A percentile compares a stretch with the other conserved stretches of the same genome.
phyloP scores from a whole-genome alignment of 2,888 invertebrate genomes.

The Coenonympha glycerion region DNA sequence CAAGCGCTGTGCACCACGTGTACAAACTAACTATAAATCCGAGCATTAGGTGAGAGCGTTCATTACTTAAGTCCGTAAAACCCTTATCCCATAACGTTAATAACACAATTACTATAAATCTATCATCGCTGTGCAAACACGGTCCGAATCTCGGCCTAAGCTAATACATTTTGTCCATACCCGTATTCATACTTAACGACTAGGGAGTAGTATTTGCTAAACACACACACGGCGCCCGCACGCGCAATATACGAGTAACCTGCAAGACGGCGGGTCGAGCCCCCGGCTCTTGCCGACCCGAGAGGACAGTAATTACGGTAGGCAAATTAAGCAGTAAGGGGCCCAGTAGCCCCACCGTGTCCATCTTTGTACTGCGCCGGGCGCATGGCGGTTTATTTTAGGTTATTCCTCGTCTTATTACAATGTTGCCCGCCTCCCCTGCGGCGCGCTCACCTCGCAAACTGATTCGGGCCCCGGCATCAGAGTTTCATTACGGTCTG shows the following conservation, averaged over 20 bases:
- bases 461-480: slow-evolving; percentile 72
- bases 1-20: slow-evolving; percentile 42
- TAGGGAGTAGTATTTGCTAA: slow-evolving; percentile 71
- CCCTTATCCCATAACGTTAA: slow-evolving; percentile 77
- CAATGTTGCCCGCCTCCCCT: slow-evolving; percentile 72
- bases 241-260: slow-evolving; percentile 72
- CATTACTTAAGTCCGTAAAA: slow-evolving; percentile 76
- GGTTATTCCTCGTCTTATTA: slow-evolving; percentile 74
- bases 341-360: slow-evolving; percentile 58
- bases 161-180: slow-evolving; percentile 76
- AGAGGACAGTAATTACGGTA: slow-evolving; percentile 77
- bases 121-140: slow-evolving; percentile 74
- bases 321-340: slow-evolving; percentile 78
- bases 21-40: slow-evolving; percentile 69
- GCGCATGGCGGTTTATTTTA: slow-evolving; percentile 67
- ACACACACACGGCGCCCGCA: slow-evolving; percentile 73
- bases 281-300: slow-evolving; percentile 68
- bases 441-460: slow-evolving; percentile 72
- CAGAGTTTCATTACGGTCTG: slow-evolving; percentile 77
- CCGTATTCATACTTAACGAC: slow-evolving; percentile 76
- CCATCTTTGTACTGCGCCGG: slow-evolving; percentile 63
- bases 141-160: slow-evolving; percentile 75
- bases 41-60: slow-evolving; percentile 70
- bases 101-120: slow-evolving; percentile 77
- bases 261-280: slow-evolving; percentile 70